Base-by-base conservation (phyloP, 1,140 invertebrate genomes). In the Hyles vespertilio region DNA sequence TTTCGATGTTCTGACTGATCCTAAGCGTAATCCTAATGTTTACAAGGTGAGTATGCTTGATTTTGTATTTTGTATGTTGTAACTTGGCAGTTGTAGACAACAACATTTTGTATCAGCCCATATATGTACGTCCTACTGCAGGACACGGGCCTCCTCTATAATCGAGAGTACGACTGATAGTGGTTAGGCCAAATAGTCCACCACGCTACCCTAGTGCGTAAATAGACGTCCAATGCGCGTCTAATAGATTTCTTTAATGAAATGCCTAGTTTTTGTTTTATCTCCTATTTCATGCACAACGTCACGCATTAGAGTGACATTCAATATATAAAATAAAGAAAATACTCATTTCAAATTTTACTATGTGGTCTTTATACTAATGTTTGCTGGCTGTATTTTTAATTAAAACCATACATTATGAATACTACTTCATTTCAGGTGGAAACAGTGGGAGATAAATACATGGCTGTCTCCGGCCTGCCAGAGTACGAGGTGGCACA, bases 361-460 rank as follows among this genome's bases (percentile, higher is more conserved):
- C 22, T 22, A 22, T 22, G 22, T 22, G 22, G 22, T 22, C 22
- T 2, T 22, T 44, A 9, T 49, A 36, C 9, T 46, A 54, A 11
- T 47, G 9, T 34, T 11, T 47, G 22, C 22, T 22, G 22, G 22
- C 0, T 22, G 22, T 22, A 22, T 22, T 22, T 22, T 22, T 22
- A 22, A 22, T 22, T 22, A 22, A 22, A 22, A 22, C 22, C 22
- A 22, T 22, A 22, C 22, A 22, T 22, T 22, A 22, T 22, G 22
- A 22, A 22, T 22, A 22, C 22, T 22, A 22, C 22, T 22, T 22
- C 0, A 22, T 22, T 76, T 10, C 83, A 99, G 98, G 98, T 99
- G 45, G 98, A 99, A 91, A 99, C 98, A n/a, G 96, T 99, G 22
- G 98, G 98, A 69, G 98, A 99, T 89, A 99, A 99, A 84, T 99